These are phyloP conservation scores for Panagrolaimus sp. DNA, from an alignment of 1,140 invertebrate species.

Conservation along the genomic window DNA sequence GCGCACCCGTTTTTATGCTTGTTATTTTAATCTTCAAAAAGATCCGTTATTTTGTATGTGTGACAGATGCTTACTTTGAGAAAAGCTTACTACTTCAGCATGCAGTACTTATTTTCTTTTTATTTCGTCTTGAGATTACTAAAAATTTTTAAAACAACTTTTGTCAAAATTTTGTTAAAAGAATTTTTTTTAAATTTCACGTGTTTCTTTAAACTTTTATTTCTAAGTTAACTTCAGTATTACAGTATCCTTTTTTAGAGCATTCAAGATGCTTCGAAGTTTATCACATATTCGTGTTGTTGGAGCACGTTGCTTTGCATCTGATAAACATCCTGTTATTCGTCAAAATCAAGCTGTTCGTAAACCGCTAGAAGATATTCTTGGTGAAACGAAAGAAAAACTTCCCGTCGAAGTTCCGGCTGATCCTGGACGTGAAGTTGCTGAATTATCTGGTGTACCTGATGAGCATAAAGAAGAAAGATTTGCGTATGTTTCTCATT, in stretches of 20 bases:
- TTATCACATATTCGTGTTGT: neutral
- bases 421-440: slow-evolving; percentile 23
- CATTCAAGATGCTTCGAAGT: neutral
- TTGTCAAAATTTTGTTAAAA: too few relatives aligned
- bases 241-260: slow-evolving; percentile 4
- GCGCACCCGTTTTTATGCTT: too few relatives aligned
- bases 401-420: slow-evolving; percentile 16
- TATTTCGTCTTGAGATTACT: too few relatives aligned
- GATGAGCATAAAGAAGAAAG: slow-evolving; percentile 35
- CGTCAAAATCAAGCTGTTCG: slow-evolving; percentile 27
- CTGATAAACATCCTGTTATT: slow-evolving; percentile 30
- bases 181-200: too few relatives aligned
- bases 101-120: too few relatives aligned
- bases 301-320: neutral
- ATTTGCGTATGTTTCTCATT: slow-evolving; percentile 16
- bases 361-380: slow-evolving; percentile 32
- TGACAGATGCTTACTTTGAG: too few relatives aligned
- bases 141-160: too few relatives aligned
- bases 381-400: slow-evolving; percentile 22
- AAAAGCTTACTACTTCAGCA: too few relatives aligned
- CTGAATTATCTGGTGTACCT: slow-evolving; percentile 41
- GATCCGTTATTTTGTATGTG: too few relatives aligned
- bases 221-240: neutral
- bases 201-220: neutral
- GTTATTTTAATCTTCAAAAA: too few relatives aligned